Percentiles rank a stretch among this genome's conserved stretches.
Conservation (phyloP, 1,140 invertebrate species). For the Asbolus verrucosus region DNA sequence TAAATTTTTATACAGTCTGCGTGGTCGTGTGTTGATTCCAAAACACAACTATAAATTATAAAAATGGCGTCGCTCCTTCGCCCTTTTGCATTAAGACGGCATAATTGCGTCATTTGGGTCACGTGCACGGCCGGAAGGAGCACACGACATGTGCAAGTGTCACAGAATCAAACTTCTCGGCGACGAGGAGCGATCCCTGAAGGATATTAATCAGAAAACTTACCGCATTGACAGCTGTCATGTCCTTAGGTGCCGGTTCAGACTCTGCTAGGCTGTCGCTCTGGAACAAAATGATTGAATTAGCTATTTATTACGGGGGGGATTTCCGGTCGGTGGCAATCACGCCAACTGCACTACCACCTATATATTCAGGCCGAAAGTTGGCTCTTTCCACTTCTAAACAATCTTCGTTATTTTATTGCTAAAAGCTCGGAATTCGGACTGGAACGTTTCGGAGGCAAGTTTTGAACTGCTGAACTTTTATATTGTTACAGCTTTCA, state of each 20-base stretch:
- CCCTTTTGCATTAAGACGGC: too few species aligned
- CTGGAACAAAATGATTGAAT: conserved; percentile 57
- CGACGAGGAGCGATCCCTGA: conserved; percentile 5
- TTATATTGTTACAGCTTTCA: conserved; percentile 53
- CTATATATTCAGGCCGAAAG: not conserved
- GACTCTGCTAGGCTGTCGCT: conserved; percentile 62
- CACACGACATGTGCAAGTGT: conserved; percentile 38
- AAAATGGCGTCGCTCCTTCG: too few species aligned
- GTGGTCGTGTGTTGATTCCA: conserved; percentile 48
- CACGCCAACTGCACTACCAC: too few species aligned
- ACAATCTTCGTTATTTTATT: conserved; percentile 41
- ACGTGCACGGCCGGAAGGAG: too few species aligned
- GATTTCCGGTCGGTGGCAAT: not conserved
- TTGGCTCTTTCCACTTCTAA: conserved; percentile 14
- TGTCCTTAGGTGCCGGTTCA: conserved; percentile 61
- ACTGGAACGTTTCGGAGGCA: conserved; percentile 44
- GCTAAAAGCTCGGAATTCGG: conserved; percentile 21
- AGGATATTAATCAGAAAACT: conserved; percentile 53
- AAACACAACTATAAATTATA: conserved; percentile 48
- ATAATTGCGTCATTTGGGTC: too few species aligned
- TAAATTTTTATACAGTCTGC: conserved; percentile 51
- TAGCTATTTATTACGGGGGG: conserved; percentile 43
- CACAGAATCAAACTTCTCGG: conserved; percentile 38
- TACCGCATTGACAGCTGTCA: conserved; percentile 64
- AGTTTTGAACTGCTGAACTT: conserved; percentile 55